Evolutionary conservation across 2,113 vertebrate species (phyloP).

Genomic region (Cariama cristata): DNA sequence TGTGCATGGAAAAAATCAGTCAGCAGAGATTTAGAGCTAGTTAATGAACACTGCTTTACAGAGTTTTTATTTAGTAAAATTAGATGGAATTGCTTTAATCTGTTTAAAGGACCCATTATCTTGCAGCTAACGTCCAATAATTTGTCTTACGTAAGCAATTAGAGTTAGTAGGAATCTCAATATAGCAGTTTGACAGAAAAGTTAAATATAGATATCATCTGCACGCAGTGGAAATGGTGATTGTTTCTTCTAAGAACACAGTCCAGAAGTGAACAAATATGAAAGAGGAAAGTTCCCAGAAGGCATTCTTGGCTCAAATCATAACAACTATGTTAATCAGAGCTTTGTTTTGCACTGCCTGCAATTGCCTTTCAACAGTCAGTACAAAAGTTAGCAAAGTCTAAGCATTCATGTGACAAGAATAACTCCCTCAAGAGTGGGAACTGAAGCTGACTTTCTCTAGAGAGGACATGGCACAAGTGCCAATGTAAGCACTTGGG

Average conservation of each 20-base stretch:
- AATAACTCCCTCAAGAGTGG: constrained; percentile 2
- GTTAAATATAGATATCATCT: constrained; percentile 35
- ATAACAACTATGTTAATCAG: neutral
- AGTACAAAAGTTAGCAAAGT: constrained; percentile 14
- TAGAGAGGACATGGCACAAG: neutral
- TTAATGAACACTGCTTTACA: neutral
- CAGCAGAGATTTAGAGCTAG: neutral
- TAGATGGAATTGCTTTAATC: neutral
- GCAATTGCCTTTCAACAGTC: constrained; percentile 10
- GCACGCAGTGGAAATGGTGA: neutral
- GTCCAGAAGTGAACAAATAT: constrained; percentile 13
- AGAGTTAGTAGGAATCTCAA: neutral
- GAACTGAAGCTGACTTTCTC: neutral
- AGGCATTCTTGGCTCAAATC: neutral
- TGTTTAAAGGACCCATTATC: neutral
- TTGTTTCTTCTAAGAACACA: neutral
- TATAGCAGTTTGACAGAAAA: neutral
- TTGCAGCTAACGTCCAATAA: neutral
- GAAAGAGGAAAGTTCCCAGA: neutral
- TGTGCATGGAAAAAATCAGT: neutral
- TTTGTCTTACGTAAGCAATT: neutral
- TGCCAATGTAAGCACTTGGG: neutral
- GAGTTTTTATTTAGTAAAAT: constrained; percentile 27
- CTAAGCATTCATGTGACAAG: constrained; percentile 3
- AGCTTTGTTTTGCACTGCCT: constrained; percentile 1